A percentile compares a stretch with the other conserved stretches of the same genome.
Evolutionary conservation across 2,797 vertebrate genomes (phyloP).

Genomic region (Artibeus jamaicensis): DNA sequence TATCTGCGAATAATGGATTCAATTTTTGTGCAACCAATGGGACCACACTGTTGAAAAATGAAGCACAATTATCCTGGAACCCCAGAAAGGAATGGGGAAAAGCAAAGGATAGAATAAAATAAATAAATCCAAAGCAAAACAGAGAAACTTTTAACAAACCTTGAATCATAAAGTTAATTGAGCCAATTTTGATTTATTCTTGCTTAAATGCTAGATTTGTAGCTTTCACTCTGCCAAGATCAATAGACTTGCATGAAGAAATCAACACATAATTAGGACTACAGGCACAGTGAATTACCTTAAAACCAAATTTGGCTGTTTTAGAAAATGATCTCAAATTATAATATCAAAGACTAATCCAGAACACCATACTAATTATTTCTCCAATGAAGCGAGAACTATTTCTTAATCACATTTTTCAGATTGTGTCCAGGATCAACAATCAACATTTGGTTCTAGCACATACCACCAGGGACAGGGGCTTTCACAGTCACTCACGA

Average conservation of each 20-base stretch:
- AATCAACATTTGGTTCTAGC: neutral
- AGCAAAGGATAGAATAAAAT: neutral
- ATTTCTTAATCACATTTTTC: conserved; percentile 28
- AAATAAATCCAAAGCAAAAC: neutral
- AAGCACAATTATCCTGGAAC: neutral
- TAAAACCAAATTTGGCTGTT: conserved; percentile 7
- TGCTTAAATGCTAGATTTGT: conserved; percentile 4
- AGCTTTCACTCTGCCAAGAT: conserved; percentile 24
- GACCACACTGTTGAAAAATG: neutral
- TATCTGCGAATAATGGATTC: conserved; percentile 45
- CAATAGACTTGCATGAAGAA: conserved; percentile 1
- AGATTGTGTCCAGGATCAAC: neutral
- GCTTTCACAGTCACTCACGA: neutral
- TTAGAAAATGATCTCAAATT: conserved; percentile 45
- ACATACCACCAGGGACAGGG: neutral
- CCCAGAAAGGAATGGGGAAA: neutral
- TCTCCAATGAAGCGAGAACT: neutral
- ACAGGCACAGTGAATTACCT: neutral
- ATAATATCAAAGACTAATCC: conserved; percentile 15
- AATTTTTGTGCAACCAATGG: conserved; percentile 15
- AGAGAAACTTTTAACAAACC: neutral
- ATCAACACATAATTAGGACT: conserved; percentile 21
- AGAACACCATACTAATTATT: conserved; percentile 34
- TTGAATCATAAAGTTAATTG: neutral
- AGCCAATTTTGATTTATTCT: conserved; percentile 23